These are phyloP conservation scores for Clarias magur DNA, from an alignment of 2,113 vertebrate genomes.

Conservation along the genomic window DNA sequence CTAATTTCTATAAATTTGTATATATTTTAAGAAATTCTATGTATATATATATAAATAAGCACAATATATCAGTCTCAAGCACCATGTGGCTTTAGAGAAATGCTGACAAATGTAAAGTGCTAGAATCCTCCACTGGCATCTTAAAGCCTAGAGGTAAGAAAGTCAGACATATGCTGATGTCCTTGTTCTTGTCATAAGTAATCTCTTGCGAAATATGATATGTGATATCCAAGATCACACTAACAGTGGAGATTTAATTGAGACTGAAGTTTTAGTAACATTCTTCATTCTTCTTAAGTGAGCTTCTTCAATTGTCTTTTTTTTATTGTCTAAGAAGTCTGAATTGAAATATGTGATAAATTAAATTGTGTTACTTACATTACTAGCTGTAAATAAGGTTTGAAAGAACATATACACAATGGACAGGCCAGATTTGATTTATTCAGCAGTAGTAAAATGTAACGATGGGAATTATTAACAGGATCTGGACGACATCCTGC, in stretches of 20 bases:
- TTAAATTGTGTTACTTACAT: too few relatives aligned
- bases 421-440: neutral
- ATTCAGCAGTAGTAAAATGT: constrained; percentile 16
- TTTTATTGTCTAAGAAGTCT: neutral
- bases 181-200: neutral
- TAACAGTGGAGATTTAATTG: neutral
- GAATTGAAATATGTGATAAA: neutral
- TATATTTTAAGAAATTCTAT: neutral
- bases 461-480: neutral
- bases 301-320: neutral
- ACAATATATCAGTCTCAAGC: neutral
- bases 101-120: constrained; percentile 33
- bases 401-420: neutral
- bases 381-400: neutral
- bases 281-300: neutral
- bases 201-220: neutral
- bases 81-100: constrained; percentile 33
- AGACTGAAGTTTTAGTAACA: neutral
- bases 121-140: constrained; percentile 45
- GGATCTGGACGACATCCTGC: neutral
- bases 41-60: neutral
- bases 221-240: neutral
- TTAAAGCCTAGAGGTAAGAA: constrained; percentile 43
- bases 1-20: neutral
- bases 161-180: constrained; percentile 7